phyloP scores from a whole-genome alignment of 2,797 vertebrate genomes.

The Acropternis orthonyx region DNA sequence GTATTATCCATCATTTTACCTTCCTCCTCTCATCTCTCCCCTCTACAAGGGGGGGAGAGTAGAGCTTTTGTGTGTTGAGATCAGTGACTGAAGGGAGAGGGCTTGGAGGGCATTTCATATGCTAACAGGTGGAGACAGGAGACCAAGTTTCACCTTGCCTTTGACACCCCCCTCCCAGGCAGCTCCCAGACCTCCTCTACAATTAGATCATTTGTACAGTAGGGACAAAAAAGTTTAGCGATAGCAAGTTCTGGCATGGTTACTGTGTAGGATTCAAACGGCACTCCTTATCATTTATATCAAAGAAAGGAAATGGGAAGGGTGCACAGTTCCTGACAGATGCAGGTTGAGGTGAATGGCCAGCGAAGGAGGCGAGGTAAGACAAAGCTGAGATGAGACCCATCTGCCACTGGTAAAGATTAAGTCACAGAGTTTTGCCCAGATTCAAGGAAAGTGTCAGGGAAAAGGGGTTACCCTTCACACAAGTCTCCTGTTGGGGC shows the following conservation, averaged over 20 bases:
- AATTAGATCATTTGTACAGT: background rate
- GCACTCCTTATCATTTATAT: background rate
- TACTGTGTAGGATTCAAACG: background rate
- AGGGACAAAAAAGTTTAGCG: background rate
- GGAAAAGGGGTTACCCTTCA: background rate
- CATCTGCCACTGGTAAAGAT: background rate
- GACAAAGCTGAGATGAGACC: background rate
- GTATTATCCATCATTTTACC: background rate
- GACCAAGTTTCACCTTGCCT: background rate
- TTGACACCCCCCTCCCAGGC: background rate
- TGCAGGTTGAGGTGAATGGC: background rate
- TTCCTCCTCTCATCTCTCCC: background rate
- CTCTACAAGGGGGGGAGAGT: background rate
- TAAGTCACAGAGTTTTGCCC: background rate
- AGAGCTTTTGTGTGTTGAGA: background rate
- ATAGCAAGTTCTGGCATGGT: background rate
- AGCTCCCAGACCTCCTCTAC: background rate
- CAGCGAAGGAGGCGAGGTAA: background rate
- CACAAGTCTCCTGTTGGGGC: background rate
- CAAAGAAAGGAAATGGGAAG: background rate
- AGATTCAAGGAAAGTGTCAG: background rate
- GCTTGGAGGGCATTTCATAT: background rate
- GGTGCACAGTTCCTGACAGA: background rate
- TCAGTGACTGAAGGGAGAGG: background rate
- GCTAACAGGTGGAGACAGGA: background rate